Base-by-base conservation (phyloP, 2,888 invertebrate genomes). In the Drosophila flavopinicola region DNA sequence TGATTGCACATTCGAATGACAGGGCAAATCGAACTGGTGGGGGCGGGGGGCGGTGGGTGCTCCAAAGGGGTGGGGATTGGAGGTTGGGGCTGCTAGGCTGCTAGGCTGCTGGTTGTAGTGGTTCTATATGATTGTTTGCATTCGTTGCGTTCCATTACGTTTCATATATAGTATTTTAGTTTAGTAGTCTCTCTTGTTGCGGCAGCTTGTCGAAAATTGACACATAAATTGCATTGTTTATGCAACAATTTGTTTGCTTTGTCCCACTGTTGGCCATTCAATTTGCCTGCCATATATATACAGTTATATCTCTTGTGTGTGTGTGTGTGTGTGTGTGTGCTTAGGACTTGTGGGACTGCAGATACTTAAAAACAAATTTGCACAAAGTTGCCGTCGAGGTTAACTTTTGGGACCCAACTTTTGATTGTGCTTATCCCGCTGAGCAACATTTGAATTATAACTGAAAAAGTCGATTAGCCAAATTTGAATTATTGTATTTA, bases 171-270 rank as follows among this genome's bases (percentile, higher is more conserved):
- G 20, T 4, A 48, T n/a, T n/a, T n/a, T n/a, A n/a, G n/a, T n/a
- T n/a, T n/a, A n/a, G n/a, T n/a, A n/a, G n/a, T n/a, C 60, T 33
- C 60, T 30, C 27, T 20, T 37, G 23, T 47, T 3, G 4, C 20
- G 20, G 20, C 20, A 63, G 39, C 64, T 71, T 84, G 63, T 54
- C 35, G 42, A 72, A 71, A 66, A 68, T 64, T 63, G 73, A 66
- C 70, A 78, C 66, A 78, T 80, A 75, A 63, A 76, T 71, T 58
- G 84, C 67, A 84, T 74, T 84, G 86, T 84, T 83, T 77, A 77
- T 73, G 69, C 58, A 58, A 66, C 53, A 39, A 51, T 51, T 63
- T 63, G 58, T 56, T 54, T 56, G 32, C 45, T 60, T 51, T 56
- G 60, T 32, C 17, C 56, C 59, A 63, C 76, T 63, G 51, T 72